These are phyloP conservation scores for Aphodius granarius DNA, from an alignment of 2,888 invertebrate genomes.

Conservation along the genomic window DNA sequence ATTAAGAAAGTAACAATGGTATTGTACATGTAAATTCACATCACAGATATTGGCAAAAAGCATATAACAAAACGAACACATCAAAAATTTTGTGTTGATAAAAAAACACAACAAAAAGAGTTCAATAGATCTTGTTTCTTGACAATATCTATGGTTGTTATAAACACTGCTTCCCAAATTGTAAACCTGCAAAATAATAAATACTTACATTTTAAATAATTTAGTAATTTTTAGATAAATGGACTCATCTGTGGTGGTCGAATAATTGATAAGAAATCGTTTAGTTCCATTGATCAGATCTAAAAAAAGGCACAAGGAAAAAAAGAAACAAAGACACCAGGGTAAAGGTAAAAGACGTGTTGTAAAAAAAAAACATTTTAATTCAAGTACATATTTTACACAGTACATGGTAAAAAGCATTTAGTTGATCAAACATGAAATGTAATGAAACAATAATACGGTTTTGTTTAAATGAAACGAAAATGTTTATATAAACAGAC, in stretches of 20 bases:
- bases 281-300: too few relatives aligned
- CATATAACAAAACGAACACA: slow-evolving; percentile 48
- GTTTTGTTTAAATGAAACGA: not conserved
- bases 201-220: too few relatives aligned
- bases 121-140: too few relatives aligned
- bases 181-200: too few relatives aligned
- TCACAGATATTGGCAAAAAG: slow-evolving; percentile 46
- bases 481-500: not conserved
- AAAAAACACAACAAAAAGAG: too few relatives aligned
- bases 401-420: slow-evolving; percentile 26
- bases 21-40: slow-evolving; percentile 47
- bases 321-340: not conserved
- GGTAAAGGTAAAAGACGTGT: not conserved
- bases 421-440: slow-evolving; percentile 22
- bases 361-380: slow-evolving; percentile 26
- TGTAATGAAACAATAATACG: slow-evolving; percentile 9
- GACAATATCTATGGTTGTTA: too few relatives aligned
- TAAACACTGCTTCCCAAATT: too few relatives aligned
- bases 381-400: slow-evolving; percentile 29
- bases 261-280: too few relatives aligned
- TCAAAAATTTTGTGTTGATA: too few relatives aligned
- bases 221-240: too few relatives aligned
- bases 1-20: slow-evolving; percentile 49
- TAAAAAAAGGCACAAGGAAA: too few relatives aligned
- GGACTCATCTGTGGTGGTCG: too few relatives aligned